phyloP scores from a whole-genome alignment of 1,140 invertebrate species.

The Marisa cornuarietis region DNA sequence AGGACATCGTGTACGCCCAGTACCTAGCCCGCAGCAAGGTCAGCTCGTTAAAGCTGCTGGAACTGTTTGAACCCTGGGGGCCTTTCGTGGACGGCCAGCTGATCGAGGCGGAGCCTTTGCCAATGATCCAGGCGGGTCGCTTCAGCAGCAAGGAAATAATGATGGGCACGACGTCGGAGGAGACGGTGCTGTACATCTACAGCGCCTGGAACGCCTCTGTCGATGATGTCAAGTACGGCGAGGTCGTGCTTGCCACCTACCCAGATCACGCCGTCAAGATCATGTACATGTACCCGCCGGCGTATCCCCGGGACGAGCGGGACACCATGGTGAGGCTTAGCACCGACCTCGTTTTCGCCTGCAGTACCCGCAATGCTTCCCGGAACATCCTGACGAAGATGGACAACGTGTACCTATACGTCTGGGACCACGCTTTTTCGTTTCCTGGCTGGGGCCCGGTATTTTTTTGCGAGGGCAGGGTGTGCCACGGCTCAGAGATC shows the following conservation, averaged over 20 bases:
- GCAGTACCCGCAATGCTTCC: constrained; percentile 35
- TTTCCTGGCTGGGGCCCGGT: constrained; percentile 51
- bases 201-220: constrained; percentile 36
- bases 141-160: constrained; percentile 36
- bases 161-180: constrained; percentile 40
- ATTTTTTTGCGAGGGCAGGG: constrained; percentile 48
- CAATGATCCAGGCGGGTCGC: constrained; percentile 20
- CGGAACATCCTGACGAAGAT: constrained; percentile 24
- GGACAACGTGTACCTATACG: constrained; percentile 37
- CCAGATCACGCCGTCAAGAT: constrained; percentile 25
- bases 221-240: constrained; percentile 21
- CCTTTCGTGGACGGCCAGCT: constrained; percentile 41
- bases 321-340: constrained; percentile 28
- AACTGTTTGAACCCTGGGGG: constrained; percentile 46
- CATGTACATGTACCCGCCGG: constrained; percentile 34
- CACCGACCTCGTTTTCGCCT: constrained; percentile 45
- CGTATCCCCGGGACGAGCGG: constrained; percentile 26
- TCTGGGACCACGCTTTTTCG: constrained; percentile 52
- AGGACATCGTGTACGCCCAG: constrained; percentile 36
- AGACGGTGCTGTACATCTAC: constrained; percentile 44
- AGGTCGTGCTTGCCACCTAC: constrained; percentile 32
- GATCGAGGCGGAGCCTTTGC: constrained; percentile 34
- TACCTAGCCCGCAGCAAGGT: constrained; percentile 28
- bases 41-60: constrained; percentile 41
- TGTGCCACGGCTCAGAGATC: constrained; percentile 57